Base-by-base conservation (phyloP, 2,888 invertebrate species). In the Cheilosia vernalis region DNA sequence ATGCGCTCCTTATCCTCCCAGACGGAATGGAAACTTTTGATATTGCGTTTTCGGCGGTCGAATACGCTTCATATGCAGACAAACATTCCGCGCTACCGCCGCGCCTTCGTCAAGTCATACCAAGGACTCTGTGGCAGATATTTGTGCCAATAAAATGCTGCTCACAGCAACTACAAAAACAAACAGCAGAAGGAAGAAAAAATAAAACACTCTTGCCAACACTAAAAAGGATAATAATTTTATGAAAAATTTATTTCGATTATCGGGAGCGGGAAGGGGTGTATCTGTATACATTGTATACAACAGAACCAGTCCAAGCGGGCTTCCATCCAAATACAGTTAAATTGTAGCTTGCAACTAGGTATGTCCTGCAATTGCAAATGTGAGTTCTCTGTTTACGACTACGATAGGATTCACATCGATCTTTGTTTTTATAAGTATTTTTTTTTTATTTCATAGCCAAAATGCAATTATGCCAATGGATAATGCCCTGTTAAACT, bases 241-340 rank as follows among this genome's bases (percentile, higher is more conserved):
- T 77, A 77, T 77, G 67, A 77, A 77, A 76, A 77, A 77, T 77
- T 77, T 67, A 77, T 77, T 77, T 77, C 67, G 76, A 77, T 77
- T 77, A 77, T 77, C 60, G 21, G 58, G 24, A 33, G 6, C 13
- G 24, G 37, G 30, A 24, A 37, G 10, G 4, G 17, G 15, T 30
- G n/a, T 2, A 37, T 13, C 10, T 2, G 3, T 13, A 13, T 37
- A 37, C 37, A 37, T 37, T 37, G 37, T 37, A 13, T 17, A 58
- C 47, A 33, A n/a, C 27, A 27, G 15, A 9, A 27, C 27, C 21
- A 40, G 15, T 15, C 44, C 24, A 7, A 27, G 13, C 49, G 21
- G 42, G 15, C 30, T 66, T 44, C 53, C 61, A 21, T n/a, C n/a
- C n/a, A 51, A 76, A 67, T 60, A 61, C 49, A 24, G 67, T 53